Conservation (phyloP, 2,113 vertebrate genomes). For the Bolborhynchus lineola region DNA sequence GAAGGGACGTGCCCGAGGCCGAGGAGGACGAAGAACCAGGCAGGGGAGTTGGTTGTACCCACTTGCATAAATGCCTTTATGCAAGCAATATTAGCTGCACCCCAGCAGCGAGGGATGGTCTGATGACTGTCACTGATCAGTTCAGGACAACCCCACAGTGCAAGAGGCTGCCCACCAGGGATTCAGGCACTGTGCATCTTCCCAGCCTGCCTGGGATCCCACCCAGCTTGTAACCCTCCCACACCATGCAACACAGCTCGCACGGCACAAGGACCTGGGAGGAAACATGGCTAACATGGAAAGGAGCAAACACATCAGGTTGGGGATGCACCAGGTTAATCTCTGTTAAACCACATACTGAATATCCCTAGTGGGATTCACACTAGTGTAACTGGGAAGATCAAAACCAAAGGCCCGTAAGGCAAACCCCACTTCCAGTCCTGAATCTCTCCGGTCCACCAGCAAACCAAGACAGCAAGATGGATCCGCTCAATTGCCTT, state of each 20-base stretch:
- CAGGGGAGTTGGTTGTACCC: neutral
- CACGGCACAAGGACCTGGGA: accelerated
- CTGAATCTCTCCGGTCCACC: neutral
- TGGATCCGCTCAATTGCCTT: accelerated
- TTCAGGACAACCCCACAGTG: neutral
- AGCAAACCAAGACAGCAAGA: neutral
- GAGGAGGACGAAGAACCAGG: neutral
- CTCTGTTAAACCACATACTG: neutral
- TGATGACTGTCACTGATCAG: accelerated
- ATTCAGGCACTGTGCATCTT: neutral
- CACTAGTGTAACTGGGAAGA: neutral
- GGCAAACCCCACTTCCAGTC: neutral
- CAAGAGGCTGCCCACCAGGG: neutral
- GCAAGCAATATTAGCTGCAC: neutral
- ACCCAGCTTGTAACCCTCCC: neutral
- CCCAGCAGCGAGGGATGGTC: neutral
- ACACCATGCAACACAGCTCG: neutral
- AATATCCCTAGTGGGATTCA: neutral
- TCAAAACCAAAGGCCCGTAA: accelerated
- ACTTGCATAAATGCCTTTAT: neutral
- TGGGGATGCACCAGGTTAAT: neutral
- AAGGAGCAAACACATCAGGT: accelerated
- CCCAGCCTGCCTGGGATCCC: neutral
- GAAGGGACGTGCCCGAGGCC: neutral
- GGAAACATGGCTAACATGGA: neutral